phyloP scores from a whole-genome alignment of 2,797 vertebrate species.

The Amphiprion clarkii region DNA sequence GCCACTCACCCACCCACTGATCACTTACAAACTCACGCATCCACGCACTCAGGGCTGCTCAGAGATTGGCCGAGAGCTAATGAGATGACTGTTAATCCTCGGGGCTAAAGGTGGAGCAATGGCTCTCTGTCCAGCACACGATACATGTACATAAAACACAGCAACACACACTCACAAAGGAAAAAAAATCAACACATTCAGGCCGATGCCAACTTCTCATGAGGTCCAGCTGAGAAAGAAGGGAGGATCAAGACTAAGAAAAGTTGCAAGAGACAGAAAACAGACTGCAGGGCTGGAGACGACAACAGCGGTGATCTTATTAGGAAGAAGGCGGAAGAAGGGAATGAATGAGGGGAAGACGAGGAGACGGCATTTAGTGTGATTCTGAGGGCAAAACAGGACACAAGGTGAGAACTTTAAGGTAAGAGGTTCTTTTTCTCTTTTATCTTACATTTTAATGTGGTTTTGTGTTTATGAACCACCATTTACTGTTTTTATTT shows the following conservation, averaged over 20 bases:
- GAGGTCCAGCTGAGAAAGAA: conserved; percentile 16
- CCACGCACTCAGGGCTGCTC: conserved; percentile 19
- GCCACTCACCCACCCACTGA: conserved; percentile 35
- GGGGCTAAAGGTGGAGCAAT: conserved; percentile 62
- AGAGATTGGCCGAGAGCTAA: conserved; percentile 79
- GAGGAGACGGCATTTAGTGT: conserved; percentile 32
- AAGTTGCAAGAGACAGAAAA: neutral
- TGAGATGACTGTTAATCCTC: conserved; percentile 81
- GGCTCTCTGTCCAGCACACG: neutral
- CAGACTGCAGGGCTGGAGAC: conserved; percentile 1
- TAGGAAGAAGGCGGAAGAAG: conserved; percentile 28
- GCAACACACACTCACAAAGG: neutral
- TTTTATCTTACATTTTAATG: neutral
- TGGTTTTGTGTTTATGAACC: neutral
- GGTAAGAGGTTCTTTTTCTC: conserved; percentile 52
- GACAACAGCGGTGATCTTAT: conserved; percentile 40
- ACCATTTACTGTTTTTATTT: neutral
- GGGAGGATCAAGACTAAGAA: neutral
- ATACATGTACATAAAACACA: conserved; percentile 17
- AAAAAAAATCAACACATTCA: conserved; percentile 16
- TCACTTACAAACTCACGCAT: conserved; percentile 37
- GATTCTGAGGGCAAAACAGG: conserved; percentile 35
- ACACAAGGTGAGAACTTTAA: conserved; percentile 19
- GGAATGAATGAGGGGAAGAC: conserved; percentile 41
- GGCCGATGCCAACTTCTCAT: neutral